Percentiles rank a stretch among this genome's conserved stretches.
phyloP scores from a whole-genome alignment of 2,888 invertebrate genomes.

The Sipha maydis region DNA sequence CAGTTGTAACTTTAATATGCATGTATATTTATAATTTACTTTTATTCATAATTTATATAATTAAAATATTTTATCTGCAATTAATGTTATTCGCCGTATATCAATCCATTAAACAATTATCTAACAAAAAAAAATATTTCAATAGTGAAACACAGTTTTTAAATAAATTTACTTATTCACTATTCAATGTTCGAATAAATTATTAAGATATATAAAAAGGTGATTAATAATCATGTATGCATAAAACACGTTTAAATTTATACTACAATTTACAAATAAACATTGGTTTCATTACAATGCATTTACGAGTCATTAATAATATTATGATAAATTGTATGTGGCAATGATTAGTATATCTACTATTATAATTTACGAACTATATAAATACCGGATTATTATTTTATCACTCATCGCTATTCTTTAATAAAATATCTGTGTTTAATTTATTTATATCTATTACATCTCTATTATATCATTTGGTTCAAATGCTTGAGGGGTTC shows the following conservation, averaged over 20 bases:
- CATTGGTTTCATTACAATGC: background rate
- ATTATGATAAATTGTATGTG: background rate
- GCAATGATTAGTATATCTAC: background rate
- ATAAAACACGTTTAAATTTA: too few relatives aligned
- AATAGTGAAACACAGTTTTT: too few relatives aligned
- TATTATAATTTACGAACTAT: background rate
- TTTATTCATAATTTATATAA: background rate
- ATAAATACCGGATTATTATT: background rate
- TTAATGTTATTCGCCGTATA: too few relatives aligned
- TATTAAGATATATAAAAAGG: too few relatives aligned
- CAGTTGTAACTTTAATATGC: background rate
- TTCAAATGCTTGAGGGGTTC: constrained; percentile 57
- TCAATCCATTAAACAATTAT: too few relatives aligned
- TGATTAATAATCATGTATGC: too few relatives aligned
- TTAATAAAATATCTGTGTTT: constrained; percentile 30
- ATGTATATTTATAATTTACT: background rate
- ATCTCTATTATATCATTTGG: constrained; percentile 58
- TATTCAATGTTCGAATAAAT: too few relatives aligned
- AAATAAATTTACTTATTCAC: too few relatives aligned
- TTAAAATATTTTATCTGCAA: too few relatives aligned
- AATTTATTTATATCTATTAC: constrained; percentile 52
- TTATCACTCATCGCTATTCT: background rate
- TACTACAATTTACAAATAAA: too few relatives aligned
- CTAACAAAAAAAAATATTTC: too few relatives aligned
- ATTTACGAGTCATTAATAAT: background rate